These are phyloP conservation scores for Ichneumoninae sp. DNA, from an alignment of 2,888 invertebrate genomes.

Conservation along the genomic window DNA sequence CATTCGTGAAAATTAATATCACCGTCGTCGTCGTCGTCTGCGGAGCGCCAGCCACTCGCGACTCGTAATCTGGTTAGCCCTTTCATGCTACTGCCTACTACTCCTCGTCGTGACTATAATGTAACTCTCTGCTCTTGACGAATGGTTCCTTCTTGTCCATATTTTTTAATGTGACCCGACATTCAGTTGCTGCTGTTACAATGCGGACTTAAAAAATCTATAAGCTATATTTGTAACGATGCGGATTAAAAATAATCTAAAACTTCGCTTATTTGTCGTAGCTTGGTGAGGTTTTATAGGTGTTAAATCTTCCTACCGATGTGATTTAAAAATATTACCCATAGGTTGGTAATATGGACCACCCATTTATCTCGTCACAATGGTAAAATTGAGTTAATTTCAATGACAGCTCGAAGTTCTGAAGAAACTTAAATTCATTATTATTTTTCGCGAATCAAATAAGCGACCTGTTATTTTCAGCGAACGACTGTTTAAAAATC, in stretches of 20 bases:
- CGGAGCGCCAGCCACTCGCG: constrained; percentile 76
- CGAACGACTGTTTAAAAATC: constrained; percentile 42
- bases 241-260: no score
- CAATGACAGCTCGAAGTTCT: no score
- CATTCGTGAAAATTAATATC: constrained; percentile 83
- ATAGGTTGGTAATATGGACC: no score
- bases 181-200: background rate
- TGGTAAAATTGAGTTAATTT: no score
- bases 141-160: background rate
- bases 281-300: background rate
- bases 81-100: constrained; percentile 53
- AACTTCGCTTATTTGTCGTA: no score
- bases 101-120: constrained; percentile 33
- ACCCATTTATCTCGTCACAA: no score
- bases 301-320: background rate
- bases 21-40: constrained; percentile 73
- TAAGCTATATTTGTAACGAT: no score
- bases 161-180: background rate
- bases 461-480: background rate
- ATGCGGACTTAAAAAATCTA: no score
- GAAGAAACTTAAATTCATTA: no score
- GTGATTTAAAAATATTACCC: no score
- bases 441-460: no score
- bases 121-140: background rate
- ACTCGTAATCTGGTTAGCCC: constrained; percentile 79